Conservation (phyloP, 1,140 invertebrate genomes). For the Bombus huntii region DNA sequence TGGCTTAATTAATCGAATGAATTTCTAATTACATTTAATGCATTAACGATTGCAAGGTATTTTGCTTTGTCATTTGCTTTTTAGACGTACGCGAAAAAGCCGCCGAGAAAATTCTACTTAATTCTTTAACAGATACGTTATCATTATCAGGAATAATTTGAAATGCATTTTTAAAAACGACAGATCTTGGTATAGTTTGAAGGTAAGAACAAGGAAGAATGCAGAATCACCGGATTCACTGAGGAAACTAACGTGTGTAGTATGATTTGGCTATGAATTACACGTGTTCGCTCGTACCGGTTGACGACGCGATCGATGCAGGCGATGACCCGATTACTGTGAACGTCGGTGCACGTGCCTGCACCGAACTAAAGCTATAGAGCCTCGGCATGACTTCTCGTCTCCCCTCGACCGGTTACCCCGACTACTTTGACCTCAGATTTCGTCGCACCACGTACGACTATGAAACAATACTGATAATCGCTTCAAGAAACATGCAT, state of each 20-base stretch:
- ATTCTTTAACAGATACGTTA: no score
- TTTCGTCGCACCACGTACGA: slow-evolving; percentile 39
- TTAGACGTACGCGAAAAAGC: no score
- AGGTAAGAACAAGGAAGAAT: no score
- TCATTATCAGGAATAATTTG: no score
- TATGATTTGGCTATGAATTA: slow-evolving; percentile 6
- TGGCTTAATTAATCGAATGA: neutral
- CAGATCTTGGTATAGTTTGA: neutral
- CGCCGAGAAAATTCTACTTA: no score
- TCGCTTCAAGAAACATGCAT: neutral
- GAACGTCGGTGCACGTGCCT: slow-evolving; percentile 63
- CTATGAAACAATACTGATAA: slow-evolving; percentile 29
- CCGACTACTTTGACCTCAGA: slow-evolving; percentile 32
- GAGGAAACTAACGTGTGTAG: neutral
- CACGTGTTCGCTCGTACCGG: slow-evolving; percentile 40
- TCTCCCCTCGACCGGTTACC: slow-evolving; percentile 27
- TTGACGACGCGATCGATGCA: slow-evolving; percentile 64
- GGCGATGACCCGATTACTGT: slow-evolving; percentile 67
- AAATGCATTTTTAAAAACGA: neutral
- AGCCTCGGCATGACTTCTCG: slow-evolving; percentile 35
- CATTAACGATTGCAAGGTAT: neutral
- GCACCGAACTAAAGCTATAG: slow-evolving; percentile 64
- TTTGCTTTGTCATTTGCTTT: no score
- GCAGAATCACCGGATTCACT: neutral
- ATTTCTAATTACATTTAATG: neutral